A percentile compares a stretch with the other conserved stretches of the same genome.
phyloP scores from a whole-genome alignment of 2,888 invertebrate genomes.

The Athrips mouffetella region DNA sequence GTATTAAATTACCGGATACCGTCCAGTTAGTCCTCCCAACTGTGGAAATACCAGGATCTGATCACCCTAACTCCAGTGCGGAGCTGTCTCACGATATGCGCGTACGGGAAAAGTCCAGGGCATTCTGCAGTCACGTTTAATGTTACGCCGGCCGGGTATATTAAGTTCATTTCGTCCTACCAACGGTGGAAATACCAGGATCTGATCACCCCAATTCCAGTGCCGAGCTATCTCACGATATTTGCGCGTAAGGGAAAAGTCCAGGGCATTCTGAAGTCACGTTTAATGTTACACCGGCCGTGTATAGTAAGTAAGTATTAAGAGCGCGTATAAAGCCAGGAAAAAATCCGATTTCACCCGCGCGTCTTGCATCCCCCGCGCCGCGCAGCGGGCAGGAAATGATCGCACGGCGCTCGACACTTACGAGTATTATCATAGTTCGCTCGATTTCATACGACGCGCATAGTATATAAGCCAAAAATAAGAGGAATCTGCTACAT shows the following conservation, averaged over 20 bases:
- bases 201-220: constrained; percentile 45
- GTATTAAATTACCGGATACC: constrained; percentile 66
- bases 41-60: constrained; percentile 57
- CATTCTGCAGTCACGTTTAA: constrained; percentile 81
- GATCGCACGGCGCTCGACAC: no score
- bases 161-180: constrained; percentile 76
- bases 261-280: constrained; percentile 84
- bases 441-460: no score
- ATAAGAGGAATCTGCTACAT: no score
- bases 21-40: constrained; percentile 73
- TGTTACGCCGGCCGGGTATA: constrained; percentile 69
- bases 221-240: constrained; percentile 59
- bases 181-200: constrained; percentile 58
- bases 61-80: constrained; percentile 46
- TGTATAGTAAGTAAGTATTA: constrained; percentile 66
- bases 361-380: no score
- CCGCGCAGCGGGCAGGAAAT: no score
- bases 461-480: no score
- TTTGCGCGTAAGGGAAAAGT: constrained; percentile 78
- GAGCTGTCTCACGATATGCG: constrained; percentile 61
- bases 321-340: no score
- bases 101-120: constrained; percentile 82
- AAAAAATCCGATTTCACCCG: no score
- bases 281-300: constrained; percentile 76
- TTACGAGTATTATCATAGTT: no score